A percentile compares a stretch with the other conserved stretches of the same genome.
Evolutionary conservation across 2,113 vertebrate species (phyloP).

Genomic region (Neoarius graeffei): DNA sequence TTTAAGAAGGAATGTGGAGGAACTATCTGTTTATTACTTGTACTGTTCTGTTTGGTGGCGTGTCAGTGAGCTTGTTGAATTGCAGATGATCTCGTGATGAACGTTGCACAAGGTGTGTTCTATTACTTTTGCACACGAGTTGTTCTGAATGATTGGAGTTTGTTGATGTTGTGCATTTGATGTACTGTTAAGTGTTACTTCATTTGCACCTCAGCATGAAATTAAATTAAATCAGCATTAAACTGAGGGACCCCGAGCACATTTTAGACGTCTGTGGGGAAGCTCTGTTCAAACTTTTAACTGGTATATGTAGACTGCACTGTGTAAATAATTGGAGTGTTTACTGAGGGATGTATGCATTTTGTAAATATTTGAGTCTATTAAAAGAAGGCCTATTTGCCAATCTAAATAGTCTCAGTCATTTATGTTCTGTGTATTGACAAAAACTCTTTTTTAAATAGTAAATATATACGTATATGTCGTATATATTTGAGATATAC

Average conservation of each 20-base stretch:
- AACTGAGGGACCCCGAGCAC: slow-evolving; percentile 54
- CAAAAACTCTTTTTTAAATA: no score
- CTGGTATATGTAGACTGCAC: slow-evolving; percentile 49
- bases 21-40: slow-evolving; percentile 2
- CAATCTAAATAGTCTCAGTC: slow-evolving; percentile 19
- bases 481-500: no score
- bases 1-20: background rate
- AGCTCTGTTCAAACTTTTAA: slow-evolving; percentile 57
- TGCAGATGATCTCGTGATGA: background rate
- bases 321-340: slow-evolving; percentile 6
- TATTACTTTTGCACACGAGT: slow-evolving; percentile 76
- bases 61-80: background rate
- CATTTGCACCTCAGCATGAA: slow-evolving; percentile 82
- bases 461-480: no score
- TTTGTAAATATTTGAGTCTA: slow-evolving; percentile 82
- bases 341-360: slow-evolving; percentile 55
- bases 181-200: slow-evolving; percentile 76
- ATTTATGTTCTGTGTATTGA: background rate
- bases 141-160: slow-evolving; percentile 80
- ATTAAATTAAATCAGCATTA: slow-evolving; percentile 63
- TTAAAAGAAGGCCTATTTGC: slow-evolving; percentile 73
- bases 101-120: slow-evolving; percentile 9
- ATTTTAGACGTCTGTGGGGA: slow-evolving; percentile 64
- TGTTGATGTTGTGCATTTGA: slow-evolving; percentile 67
- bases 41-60: slow-evolving; percentile 10